Evolutionary conservation across 2,797 vertebrate species (phyloP), one percentile per base, ranked within the genome.

Genomic region (Pantherophis vulpinus): DNA sequence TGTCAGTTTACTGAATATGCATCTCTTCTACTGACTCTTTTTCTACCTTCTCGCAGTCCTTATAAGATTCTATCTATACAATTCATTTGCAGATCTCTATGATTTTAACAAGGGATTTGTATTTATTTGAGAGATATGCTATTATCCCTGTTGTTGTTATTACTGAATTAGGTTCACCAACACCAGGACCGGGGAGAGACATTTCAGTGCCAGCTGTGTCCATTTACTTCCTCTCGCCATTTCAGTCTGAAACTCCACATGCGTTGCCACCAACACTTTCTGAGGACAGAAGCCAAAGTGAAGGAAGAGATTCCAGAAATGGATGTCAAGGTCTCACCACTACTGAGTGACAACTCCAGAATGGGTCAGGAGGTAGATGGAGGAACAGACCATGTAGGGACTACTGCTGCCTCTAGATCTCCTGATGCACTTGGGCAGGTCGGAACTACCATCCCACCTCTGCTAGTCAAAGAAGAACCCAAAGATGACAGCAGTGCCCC

Each of bases 191-290:
- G 99, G 94, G 99, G 99, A 91, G 99, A 99, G 98, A 99, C 99
- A 61, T 99, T 99, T 97, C 99, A 99, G 92, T 99, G 99, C 94
- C 99, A 99, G 97, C 98, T 99, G 56, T 99, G 99, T 97, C 99
- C 99, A 96, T 99, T 99, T 97, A 99, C 99, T 95, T 99, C 99
- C 89, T 99, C 99, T 42, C 99, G 99, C 97, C 99, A 99, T 98
- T 99, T 99, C 98, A 99, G 99, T 98, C 98, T 99, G 97, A 99
- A 99, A 97, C 99, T 99, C 95, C 99, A 99, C 97, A 99, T 99
- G 99, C 99, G 99, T 96, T 99, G 99, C 98, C 99, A 99, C 97
- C 99, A 99, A 97, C 99, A 99, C 98, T 99, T 99, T 98, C 98
- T 99, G 93, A 98, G 98, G 97, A 98, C 98, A 94, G 99, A 99